Conservation (phyloP, 2,888 invertebrate species). For the Ecdyonurus torrentis region DNA sequence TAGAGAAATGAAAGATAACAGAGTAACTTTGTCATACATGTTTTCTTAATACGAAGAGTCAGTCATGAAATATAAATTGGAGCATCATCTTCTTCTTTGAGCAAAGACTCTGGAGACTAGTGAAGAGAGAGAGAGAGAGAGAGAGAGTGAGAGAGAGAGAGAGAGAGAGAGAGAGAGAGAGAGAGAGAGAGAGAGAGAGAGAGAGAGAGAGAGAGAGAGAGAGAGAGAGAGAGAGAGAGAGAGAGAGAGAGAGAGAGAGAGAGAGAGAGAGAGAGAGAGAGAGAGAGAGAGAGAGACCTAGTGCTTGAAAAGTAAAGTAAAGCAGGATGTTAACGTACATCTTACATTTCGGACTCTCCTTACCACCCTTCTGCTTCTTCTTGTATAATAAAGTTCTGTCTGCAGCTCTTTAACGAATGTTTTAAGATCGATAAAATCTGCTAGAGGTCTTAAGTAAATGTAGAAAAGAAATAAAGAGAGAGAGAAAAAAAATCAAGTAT, state of each 20-base stretch:
- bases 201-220: neutral
- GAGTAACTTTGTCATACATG: neutral
- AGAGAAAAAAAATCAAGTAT: no score
- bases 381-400: no score
- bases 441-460: no score
- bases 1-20: no score
- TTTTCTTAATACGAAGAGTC: neutral
- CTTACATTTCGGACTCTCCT: no score
- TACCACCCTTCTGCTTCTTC: no score
- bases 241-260: neutral
- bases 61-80: neutral
- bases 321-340: no score
- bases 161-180: neutral
- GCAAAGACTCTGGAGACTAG: no score
- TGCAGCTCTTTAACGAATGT: no score
- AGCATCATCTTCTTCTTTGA: neutral
- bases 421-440: no score
- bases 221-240: neutral
- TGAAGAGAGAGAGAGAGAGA: neutral
- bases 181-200: neutral
- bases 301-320: neutral
- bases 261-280: neutral
- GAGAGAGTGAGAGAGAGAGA: neutral
- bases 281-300: neutral
- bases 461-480: no score